Conservation (phyloP, 37 sponge, comb jelly and placozoan species). For the Bolinopsis microptera region DNA sequence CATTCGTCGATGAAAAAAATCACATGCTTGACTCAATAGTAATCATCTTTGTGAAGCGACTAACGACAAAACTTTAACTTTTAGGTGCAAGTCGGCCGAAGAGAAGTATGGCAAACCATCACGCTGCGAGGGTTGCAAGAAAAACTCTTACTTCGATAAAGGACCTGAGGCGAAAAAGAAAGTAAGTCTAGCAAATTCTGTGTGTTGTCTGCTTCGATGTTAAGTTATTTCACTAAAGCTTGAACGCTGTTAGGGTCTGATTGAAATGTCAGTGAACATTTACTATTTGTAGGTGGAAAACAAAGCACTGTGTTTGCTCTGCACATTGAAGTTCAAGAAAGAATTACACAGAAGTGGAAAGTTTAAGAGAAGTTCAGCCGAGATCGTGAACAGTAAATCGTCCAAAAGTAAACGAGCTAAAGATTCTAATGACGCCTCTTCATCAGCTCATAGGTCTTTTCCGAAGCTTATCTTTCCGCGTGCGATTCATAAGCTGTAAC, state of each 20-base stretch:
- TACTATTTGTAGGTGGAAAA: constrained; percentile 45
- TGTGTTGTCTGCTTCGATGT: too few species aligned
- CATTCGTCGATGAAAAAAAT: too few species aligned
- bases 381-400: constrained; percentile 14
- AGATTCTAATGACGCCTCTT: background rate
- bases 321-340: constrained; percentile 57
- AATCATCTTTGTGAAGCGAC: too few species aligned
- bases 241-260: too few species aligned
- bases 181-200: too few species aligned
- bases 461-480: too few species aligned
- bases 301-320: constrained; percentile 57
- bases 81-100: constrained; percentile 48
- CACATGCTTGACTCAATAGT: too few species aligned
- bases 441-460: background rate
- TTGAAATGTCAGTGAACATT: too few species aligned
- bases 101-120: constrained; percentile 57
- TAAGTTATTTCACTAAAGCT: too few species aligned
- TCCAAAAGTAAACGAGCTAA: background rate
- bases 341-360: constrained; percentile 60
- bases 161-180: constrained; percentile 42
- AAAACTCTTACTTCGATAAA: constrained; percentile 33
- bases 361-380: constrained; percentile 44
- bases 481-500: too few species aligned
- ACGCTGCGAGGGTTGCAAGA: constrained; percentile 61
- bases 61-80: too few species aligned